These are phyloP conservation scores for Apis dorsata DNA, from an alignment of 1,140 invertebrate species.

Conservation along the genomic window DNA sequence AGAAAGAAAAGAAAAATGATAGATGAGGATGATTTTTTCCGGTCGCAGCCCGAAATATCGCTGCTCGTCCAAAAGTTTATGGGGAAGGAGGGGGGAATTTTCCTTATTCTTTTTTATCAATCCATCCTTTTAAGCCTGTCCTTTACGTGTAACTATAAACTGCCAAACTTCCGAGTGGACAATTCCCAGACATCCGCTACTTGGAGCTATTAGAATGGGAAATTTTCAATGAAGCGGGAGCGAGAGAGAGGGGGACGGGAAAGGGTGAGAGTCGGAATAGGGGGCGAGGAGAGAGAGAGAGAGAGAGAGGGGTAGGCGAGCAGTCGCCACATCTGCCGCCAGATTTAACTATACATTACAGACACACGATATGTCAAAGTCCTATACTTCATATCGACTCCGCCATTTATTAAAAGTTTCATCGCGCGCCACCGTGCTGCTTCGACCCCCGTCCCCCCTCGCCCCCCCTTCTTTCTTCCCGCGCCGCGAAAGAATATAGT, in stretches of 20 bases:
- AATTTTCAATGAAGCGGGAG: slow-evolving; percentile 42
- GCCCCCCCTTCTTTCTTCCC: slow-evolving; percentile 43
- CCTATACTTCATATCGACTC: slow-evolving; percentile 81
- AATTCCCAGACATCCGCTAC: neutral
- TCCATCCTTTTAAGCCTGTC: no score
- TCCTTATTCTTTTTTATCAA: no score
- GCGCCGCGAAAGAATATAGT: slow-evolving; percentile 47
- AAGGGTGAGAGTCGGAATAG: slow-evolving; percentile 40
- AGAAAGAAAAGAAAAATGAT: no score
- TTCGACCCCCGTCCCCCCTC: slow-evolving; percentile 12
- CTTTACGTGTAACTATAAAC: no score
- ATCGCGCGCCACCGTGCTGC: slow-evolving; percentile 71
- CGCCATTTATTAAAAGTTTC: slow-evolving; percentile 81
- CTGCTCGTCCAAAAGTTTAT: no score
- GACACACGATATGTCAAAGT: slow-evolving; percentile 81
- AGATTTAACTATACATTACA: slow-evolving; percentile 82
- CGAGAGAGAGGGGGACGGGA: slow-evolving; percentile 15
- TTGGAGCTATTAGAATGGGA: slow-evolving; percentile 50
- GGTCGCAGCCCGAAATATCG: no score
- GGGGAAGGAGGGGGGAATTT: no score
- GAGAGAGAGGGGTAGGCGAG: slow-evolving; percentile 63
- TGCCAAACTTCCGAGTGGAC: no score
- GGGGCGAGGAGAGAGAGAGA: slow-evolving; percentile 36
- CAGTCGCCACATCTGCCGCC: slow-evolving; percentile 79
- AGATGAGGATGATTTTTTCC: no score